Evolutionary conservation across 2,888 invertebrate species (phyloP).

Genomic region (Brachypalpus laphriformis): DNA sequence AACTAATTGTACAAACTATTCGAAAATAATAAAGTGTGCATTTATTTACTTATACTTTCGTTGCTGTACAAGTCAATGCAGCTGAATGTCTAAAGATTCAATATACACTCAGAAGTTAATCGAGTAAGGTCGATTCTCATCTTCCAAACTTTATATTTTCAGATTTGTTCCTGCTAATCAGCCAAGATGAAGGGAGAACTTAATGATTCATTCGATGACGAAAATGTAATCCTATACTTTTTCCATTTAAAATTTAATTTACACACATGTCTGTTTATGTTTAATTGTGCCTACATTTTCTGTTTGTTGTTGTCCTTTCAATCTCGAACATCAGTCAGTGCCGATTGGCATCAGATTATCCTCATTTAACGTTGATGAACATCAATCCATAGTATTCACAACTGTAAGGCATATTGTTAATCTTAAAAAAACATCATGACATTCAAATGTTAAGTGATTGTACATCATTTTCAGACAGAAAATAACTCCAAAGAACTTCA

Average conservation of each 20-base stretch:
- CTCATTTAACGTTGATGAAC: background rate
- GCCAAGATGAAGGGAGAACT: slow-evolving; percentile 70
- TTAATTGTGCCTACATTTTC: too few species aligned
- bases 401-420: slow-evolving; percentile 39
- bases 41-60: too few species aligned
- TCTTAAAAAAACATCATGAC: background rate
- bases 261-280: background rate
- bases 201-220: slow-evolving; percentile 78
- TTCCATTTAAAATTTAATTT: background rate
- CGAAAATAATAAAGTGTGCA: background rate
- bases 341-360: slow-evolving; percentile 42
- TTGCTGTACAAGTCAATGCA: too few species aligned
- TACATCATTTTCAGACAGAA: slow-evolving; percentile 30
- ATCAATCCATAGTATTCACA: background rate
- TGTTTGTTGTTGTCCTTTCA: slow-evolving; percentile 46
- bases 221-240: slow-evolving; percentile 76
- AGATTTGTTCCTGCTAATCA: background rate
- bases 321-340: slow-evolving; percentile 15
- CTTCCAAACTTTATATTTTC: background rate
- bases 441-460: slow-evolving; percentile 5
- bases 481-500: background rate
- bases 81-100: too few species aligned
- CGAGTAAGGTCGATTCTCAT: too few species aligned
- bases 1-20: background rate
- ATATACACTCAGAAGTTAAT: too few species aligned